These are phyloP conservation scores for Cyanocitta stelleri DNA, from an alignment of 2,113 vertebrate species.

Conservation along the genomic window DNA sequence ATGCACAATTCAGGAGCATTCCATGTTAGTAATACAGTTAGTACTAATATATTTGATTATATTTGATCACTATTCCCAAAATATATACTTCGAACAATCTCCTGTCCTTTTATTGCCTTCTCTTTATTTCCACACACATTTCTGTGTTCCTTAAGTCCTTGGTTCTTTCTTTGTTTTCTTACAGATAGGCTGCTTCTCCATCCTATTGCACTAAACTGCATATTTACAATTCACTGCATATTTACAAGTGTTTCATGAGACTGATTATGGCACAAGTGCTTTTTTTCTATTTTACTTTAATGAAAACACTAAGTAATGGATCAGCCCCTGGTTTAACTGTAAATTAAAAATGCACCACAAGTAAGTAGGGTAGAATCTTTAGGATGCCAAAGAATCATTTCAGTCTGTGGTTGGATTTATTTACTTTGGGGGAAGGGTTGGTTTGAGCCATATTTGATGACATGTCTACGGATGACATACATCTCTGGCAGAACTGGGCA, in stretches of 20 bases:
- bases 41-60: background rate
- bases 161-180: background rate
- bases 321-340: background rate
- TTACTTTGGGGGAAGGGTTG: constrained; percentile 22
- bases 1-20: background rate
- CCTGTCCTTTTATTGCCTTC: background rate
- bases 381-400: constrained; percentile 28
- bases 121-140: background rate
- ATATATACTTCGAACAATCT: background rate
- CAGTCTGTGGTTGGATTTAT: background rate
- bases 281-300: background rate
- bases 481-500: background rate
- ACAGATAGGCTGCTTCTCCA: background rate
- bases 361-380: constrained; percentile 17
- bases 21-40: background rate
- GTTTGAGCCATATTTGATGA: constrained; percentile 25
- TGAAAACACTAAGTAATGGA: background rate
- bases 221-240: background rate
- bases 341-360: constrained; percentile 26
- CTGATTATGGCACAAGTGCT: background rate
- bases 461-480: background rate
- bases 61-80: background rate
- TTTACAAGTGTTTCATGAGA: background rate
- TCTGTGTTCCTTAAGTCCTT: background rate
- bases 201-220: background rate